Evolutionary conservation across 2,888 invertebrate species (phyloP), one percentile per base, ranked within the genome.

Genomic region (Alcis repandata): DNA sequence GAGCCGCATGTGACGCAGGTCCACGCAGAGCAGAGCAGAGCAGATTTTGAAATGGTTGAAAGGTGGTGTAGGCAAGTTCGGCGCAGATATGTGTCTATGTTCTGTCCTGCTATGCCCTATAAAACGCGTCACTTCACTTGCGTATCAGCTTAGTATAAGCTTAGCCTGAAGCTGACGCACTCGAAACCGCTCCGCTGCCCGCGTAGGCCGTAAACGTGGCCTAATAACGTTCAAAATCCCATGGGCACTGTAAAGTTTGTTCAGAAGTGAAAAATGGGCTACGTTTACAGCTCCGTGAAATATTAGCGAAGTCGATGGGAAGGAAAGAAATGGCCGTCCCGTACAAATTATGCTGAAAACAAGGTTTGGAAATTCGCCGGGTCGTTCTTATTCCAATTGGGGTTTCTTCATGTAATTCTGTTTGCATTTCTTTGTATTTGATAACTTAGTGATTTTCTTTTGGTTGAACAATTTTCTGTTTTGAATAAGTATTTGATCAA

Each of bases 191-290:
- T 27, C 27, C 27, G 27, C 27, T 27, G n/a, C 27, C 45, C 36
- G 20, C 51, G 36, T 19, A 13, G 32, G 9, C 11, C 51, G 9
- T 38, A 20, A 36, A 38, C 13, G 17, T 33, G 11, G 51, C 63
- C 38, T 46, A 71, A 73, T 73, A 78, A 72, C 51, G 56, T 63
- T 70, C 64, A 63, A 53, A 7, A 49, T 63, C 76, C 67, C 72
- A 33, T 41, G 74, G 72, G 74, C 27, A 20, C 60, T 41, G 68
- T 69, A 57, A 67, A 67, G 68, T 71, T 68, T 59, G 48, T 45
- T 65, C 56, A 38, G 56, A 40, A 59, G 48, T 60, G 57, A 65
- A 38, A 57, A 65, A 57, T 60, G 51, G 36, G 43, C 45, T n/a
- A 52, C 60, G 60, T 60, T 60, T 52, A 65, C 65, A 60, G 20